Evolutionary conservation across 2,113 vertebrate species (phyloP).

Genomic region (Tupaia tana): DNA sequence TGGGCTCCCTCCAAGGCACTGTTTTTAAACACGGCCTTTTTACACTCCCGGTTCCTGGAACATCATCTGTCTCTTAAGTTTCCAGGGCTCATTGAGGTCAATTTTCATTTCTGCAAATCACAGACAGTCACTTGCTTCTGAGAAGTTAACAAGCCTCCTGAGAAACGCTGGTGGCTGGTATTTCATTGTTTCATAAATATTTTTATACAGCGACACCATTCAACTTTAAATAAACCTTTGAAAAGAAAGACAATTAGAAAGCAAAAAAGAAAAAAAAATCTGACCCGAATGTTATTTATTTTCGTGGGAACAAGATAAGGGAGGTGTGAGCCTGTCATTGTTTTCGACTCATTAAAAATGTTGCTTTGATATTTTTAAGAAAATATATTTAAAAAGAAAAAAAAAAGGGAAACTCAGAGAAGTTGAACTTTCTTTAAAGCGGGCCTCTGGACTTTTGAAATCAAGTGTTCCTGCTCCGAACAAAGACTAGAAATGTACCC

Average conservation of each 20-base stretch:
- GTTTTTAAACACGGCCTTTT: conserved; percentile 78
- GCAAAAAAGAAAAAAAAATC: conserved; percentile 75
- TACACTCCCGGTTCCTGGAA: conserved; percentile 69
- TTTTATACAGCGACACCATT: conserved; percentile 86
- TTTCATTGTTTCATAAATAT: conserved; percentile 89
- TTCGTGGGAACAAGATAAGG: conserved; percentile 23
- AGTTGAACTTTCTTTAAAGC: conserved; percentile 79
- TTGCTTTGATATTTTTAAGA: neutral
- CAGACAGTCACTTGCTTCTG: conserved; percentile 87
- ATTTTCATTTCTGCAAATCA: conserved; percentile 87
- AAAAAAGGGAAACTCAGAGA: conserved; percentile 54
- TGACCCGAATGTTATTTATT: conserved; percentile 44
- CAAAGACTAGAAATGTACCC: conserved; percentile 87
- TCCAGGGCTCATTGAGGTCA: conserved; percentile 84
- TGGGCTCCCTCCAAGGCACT: conserved; percentile 60
- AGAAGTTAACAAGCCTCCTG: conserved; percentile 87
- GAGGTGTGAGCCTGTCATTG: conserved; percentile 58
- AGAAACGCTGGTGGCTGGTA: conserved; percentile 87
- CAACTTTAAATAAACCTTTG: conserved; percentile 83
- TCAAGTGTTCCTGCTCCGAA: conserved; percentile 82
- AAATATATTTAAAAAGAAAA: neutral
- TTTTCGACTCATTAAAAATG: conserved; percentile 73
- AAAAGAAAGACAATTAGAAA: conserved; percentile 55
- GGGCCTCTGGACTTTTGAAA: conserved; percentile 72
- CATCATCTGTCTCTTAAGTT: conserved; percentile 85